Percentiles rank a stretch among this genome's conserved stretches.
phyloP scores from a whole-genome alignment of 2,888 invertebrate species.

The Rhogogaster chlorosoma region DNA sequence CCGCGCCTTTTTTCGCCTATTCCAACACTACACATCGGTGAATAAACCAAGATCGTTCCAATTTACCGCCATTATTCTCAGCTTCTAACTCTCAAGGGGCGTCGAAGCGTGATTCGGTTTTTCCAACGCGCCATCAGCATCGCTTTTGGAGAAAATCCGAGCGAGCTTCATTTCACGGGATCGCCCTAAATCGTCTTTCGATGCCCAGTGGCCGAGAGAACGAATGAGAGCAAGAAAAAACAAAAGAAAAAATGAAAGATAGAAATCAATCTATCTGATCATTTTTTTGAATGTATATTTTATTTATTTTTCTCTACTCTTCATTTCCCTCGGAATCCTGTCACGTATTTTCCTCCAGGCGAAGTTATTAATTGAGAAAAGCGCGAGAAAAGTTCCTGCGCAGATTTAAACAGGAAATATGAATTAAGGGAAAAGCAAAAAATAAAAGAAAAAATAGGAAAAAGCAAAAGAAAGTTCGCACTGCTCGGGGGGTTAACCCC shows the following conservation, averaged over 20 bases:
- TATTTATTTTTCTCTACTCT: neutral
- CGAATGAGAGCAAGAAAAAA: neutral
- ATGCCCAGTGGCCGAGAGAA: slow-evolving; percentile 10
- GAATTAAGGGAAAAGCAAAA: neutral
- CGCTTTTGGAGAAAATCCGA: neutral
- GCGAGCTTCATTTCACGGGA: slow-evolving; percentile 33
- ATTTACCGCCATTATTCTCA: slow-evolving; percentile 27
- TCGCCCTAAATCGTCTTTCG: slow-evolving; percentile 27
- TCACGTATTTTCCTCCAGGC: neutral
- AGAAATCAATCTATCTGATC: too few relatives aligned
- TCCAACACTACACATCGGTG: neutral
- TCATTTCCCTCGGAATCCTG: neutral
- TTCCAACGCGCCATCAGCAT: neutral
- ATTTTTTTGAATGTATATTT: neutral
- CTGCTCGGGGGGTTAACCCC: neutral
- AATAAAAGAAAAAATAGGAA: neutral
- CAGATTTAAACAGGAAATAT: slow-evolving; percentile 15
- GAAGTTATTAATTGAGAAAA: neutral
- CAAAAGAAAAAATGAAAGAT: too few relatives aligned
- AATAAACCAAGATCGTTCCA: neutral
- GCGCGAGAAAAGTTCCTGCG: neutral
- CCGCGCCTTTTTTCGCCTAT: neutral
- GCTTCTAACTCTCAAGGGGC: neutral
- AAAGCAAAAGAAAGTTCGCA: neutral
- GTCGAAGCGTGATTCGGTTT: neutral